These are phyloP conservation scores for Drosophila tropicalis DNA, from an alignment of 1,140 invertebrate species.

Conservation along the genomic window DNA sequence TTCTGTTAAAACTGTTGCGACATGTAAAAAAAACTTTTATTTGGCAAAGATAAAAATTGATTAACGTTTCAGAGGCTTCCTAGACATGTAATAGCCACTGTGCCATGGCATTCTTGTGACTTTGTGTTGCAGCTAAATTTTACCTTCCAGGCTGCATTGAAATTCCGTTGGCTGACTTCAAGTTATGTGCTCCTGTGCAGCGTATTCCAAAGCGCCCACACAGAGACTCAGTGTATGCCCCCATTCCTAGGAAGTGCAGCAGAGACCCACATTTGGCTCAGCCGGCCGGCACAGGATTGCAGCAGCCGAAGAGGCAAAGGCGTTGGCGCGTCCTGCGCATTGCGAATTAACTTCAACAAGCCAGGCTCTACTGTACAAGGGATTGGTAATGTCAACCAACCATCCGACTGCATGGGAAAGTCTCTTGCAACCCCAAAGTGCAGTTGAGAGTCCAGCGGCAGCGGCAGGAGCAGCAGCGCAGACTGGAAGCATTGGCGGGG, in stretches of 20 bases:
- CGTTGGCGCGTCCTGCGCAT: conserved; percentile 24
- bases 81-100: not conserved
- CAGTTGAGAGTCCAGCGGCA: conserved; percentile 27
- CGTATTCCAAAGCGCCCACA: conserved; percentile 65
- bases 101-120: not conserved
- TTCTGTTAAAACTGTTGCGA: too few species aligned
- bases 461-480: conserved; percentile 36
- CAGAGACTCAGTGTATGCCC: conserved; percentile 10
- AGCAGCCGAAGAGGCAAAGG: conserved; percentile 50
- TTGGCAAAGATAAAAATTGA: too few species aligned
- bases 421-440: conserved; percentile 56
- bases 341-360: not conserved
- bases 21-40: too few species aligned
- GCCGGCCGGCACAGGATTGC: conserved; percentile 62
- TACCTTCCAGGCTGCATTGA: not conserved
- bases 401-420: not conserved
- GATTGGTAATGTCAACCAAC: conserved; percentile 4
- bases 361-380: conserved; percentile 35
- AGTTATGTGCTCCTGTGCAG: conserved; percentile 63
- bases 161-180: not conserved
- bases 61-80: too few species aligned
- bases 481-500: conserved; percentile 54
- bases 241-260: not conserved
- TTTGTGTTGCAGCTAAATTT: not conserved
- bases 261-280: conserved; percentile 59